These are phyloP conservation scores for Gobionotothen gibberifrons DNA, from an alignment of 2,797 vertebrate genomes.

Conservation along the genomic window DNA sequence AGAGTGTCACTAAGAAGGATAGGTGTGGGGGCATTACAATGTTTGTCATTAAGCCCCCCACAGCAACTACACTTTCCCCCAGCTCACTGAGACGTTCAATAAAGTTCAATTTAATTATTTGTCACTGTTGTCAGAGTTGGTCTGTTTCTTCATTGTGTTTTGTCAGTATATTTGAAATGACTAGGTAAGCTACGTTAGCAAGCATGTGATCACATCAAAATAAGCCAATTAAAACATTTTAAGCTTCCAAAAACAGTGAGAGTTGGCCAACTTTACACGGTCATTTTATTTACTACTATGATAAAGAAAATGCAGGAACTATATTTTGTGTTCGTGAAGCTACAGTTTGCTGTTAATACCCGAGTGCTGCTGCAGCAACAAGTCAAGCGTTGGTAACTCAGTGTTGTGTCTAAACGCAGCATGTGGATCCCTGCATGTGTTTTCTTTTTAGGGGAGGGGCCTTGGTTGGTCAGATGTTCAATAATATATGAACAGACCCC, in stretches of 20 bases:
- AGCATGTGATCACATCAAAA: too few relatives aligned
- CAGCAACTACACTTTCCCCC: too few relatives aligned
- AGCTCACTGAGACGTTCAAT: too few relatives aligned
- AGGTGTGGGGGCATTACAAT: conserved; percentile 64
- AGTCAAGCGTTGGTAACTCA: conserved; percentile 63
- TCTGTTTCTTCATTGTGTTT: too few relatives aligned
- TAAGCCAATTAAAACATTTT: too few relatives aligned
- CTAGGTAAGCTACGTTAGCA: too few relatives aligned
- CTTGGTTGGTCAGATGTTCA: conserved; percentile 47
- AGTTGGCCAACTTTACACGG: too few relatives aligned
- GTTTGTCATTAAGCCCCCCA: too few relatives aligned
- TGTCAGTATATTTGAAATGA: too few relatives aligned
- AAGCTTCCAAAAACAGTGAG: too few relatives aligned
- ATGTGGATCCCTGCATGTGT: conserved; percentile 27
- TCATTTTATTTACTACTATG: background rate
- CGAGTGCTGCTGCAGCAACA: conserved; percentile 51
- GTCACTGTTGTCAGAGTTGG: too few relatives aligned
- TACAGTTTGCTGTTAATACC: conserved; percentile 65
- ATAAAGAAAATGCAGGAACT: background rate
- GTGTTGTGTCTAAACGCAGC: conserved; percentile 75
- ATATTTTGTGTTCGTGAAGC: conserved; percentile 22
- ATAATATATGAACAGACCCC: conserved; percentile 61
- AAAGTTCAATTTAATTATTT: too few relatives aligned
- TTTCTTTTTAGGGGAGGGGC: conserved; percentile 27
- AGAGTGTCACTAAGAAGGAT: conserved; percentile 67